A percentile compares a stretch with the other conserved stretches of the same genome.
Conservation (phyloP, 2,797 vertebrate species). For the Sciurus carolinensis region DNA sequence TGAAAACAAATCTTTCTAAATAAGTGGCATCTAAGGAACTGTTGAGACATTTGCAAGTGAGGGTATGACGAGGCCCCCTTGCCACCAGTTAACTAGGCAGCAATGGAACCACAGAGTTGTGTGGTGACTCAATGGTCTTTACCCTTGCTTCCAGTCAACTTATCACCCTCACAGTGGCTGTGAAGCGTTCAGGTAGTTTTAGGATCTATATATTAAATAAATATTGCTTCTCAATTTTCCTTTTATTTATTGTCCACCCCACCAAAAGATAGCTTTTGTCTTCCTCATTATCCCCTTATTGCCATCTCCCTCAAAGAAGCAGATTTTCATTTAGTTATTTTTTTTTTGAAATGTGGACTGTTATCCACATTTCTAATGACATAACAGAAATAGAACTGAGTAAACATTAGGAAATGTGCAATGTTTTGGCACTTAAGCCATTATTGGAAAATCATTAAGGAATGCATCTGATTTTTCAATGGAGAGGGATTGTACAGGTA, state of each 20-base stretch:
- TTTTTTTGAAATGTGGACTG: conserved; percentile 33
- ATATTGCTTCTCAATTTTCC: conserved; percentile 63
- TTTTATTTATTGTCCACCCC: neutral
- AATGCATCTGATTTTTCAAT: neutral
- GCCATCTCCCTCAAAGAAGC: conserved; percentile 53
- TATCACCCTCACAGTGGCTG: conserved; percentile 78
- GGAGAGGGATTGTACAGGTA: neutral
- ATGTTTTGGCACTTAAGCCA: conserved; percentile 29
- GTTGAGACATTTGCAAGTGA: neutral
- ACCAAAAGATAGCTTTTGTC: conserved; percentile 46
- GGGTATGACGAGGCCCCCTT: neutral
- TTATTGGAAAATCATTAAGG: conserved; percentile 45
- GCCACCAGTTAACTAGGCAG: fast-evolving
- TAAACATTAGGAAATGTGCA: conserved; percentile 47
- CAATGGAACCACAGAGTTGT: neutral
- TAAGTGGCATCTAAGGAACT: neutral
- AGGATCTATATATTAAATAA: conserved; percentile 85
- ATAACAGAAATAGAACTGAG: conserved; percentile 55
- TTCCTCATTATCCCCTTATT: conserved; percentile 54
- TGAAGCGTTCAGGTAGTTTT: conserved; percentile 82
- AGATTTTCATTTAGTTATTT: conserved; percentile 49
- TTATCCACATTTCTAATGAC: conserved; percentile 45
- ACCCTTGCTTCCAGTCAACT: too few relatives aligned
- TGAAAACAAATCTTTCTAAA: conserved; percentile 18
- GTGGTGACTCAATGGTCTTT: neutral